phyloP scores from a whole-genome alignment of 2,797 vertebrate genomes.

The Siniperca scherzeri region DNA sequence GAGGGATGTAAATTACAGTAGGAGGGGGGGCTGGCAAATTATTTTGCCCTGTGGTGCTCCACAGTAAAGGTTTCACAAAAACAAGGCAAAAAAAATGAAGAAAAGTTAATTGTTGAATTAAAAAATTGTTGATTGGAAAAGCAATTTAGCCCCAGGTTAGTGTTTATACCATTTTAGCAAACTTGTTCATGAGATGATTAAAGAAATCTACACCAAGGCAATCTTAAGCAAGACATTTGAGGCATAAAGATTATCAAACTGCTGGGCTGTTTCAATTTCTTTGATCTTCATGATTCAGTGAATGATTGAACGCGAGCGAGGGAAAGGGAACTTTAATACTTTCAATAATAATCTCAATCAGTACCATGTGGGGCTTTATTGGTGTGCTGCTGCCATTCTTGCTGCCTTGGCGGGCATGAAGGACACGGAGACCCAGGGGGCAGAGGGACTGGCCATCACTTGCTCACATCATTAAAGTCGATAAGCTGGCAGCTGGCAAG shows the following conservation, averaged over 20 bases:
- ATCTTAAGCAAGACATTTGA: constrained; percentile 33
- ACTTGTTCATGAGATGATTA: constrained; percentile 37
- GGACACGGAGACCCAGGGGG: constrained; percentile 72
- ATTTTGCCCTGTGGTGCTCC: constrained; percentile 16
- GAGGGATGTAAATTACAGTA: constrained; percentile 40
- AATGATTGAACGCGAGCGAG: constrained; percentile 32
- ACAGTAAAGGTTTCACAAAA: constrained; percentile 28
- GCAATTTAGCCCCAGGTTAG: neutral
- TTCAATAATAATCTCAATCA: constrained; percentile 63
- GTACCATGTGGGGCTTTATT: constrained; percentile 81
- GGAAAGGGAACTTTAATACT: constrained; percentile 57
- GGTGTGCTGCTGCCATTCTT: constrained; percentile 60
- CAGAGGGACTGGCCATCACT: constrained; percentile 69
- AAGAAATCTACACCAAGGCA: constrained; percentile 17
- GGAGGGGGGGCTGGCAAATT: constrained; percentile 27
- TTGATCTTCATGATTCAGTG: constrained; percentile 50
- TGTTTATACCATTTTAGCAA: constrained; percentile 31
- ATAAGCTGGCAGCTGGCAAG: constrained; percentile 77
- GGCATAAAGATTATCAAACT: constrained; percentile 43
- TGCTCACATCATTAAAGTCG: constrained; percentile 73
- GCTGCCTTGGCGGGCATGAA: constrained; percentile 67
- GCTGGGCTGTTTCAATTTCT: constrained; percentile 30
- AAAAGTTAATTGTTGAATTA: constrained; percentile 1
- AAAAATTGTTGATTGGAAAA: constrained; percentile 28
- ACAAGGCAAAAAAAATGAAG: constrained; percentile 3